Percentiles rank a stretch among this genome's conserved stretches.
phyloP scores from a whole-genome alignment of 1,140 invertebrate species.

The Pachypsylla venusta region DNA sequence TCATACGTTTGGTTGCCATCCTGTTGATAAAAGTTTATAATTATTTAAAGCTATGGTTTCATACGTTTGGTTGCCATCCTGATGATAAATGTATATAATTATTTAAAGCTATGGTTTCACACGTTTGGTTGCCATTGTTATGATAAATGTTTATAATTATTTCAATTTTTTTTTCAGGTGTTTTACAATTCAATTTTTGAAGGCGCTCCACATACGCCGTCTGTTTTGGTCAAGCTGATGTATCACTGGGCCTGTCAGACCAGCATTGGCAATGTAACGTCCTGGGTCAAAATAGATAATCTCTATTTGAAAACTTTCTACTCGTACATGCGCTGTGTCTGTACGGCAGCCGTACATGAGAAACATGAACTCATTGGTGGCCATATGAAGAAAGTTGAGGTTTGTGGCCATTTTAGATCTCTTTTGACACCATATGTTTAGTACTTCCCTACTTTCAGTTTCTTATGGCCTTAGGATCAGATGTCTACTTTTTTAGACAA shows the following conservation, averaged over 20 bases:
- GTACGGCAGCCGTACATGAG: constrained; percentile 59
- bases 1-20: too few species aligned
- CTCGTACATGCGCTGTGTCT: constrained; percentile 57
- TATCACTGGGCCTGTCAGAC: constrained; percentile 85
- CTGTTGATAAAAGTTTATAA: too few species aligned
- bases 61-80: too few species aligned
- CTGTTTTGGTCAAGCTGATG: constrained; percentile 61
- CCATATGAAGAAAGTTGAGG: constrained; percentile 43
- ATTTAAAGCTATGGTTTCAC: too few species aligned
- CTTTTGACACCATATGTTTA: too few species aligned
- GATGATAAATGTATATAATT: too few species aligned
- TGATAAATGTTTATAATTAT: too few species aligned
- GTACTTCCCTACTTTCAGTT: not conserved
- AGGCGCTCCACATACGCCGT: constrained; percentile 60
- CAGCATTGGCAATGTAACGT: constrained; percentile 67
- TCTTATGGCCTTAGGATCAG: too few species aligned
- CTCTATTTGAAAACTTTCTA: constrained; percentile 60
- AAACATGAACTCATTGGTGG: constrained; percentile 55
- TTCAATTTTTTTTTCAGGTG: too few species aligned
- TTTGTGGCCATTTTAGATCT: constrained; percentile 11
- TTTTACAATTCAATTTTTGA: constrained; percentile 76
- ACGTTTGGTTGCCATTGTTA: too few species aligned
- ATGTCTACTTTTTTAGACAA: too few species aligned
- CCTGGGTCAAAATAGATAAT: constrained; percentile 73
- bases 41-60: too few species aligned